Evolutionary conservation across 2,888 invertebrate species (phyloP).

Genomic region (Aethes cnicana): DNA sequence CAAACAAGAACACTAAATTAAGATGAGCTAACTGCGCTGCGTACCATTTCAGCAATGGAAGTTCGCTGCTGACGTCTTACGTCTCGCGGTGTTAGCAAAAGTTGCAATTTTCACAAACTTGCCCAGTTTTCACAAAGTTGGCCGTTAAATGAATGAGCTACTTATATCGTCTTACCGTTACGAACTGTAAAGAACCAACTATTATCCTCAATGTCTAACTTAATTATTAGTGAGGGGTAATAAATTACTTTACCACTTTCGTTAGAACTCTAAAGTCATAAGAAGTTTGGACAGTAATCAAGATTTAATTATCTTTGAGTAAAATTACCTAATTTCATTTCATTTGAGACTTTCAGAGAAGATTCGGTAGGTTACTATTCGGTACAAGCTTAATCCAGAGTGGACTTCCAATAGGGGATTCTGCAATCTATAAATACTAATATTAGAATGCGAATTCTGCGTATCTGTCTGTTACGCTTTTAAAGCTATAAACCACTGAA

Average conservation of each 20-base stretch:
- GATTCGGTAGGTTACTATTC: too few species aligned
- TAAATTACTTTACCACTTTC: slow-evolving; percentile 18
- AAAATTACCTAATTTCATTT: too few species aligned
- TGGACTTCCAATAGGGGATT: too few species aligned
- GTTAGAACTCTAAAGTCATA: slow-evolving; percentile 6
- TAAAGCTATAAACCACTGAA: too few species aligned
- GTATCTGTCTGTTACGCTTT: too few species aligned
- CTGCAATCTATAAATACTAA: too few species aligned
- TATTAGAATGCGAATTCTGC: too few species aligned
- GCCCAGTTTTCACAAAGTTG: slow-evolving; percentile 46
- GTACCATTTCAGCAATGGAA: slow-evolving; percentile 43
- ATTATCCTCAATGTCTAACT: slow-evolving; percentile 21
- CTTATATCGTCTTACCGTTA: slow-evolving; percentile 41
- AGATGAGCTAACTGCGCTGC: slow-evolving; percentile 65
- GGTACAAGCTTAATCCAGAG: too few species aligned
- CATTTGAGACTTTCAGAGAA: too few species aligned
- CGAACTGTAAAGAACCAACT: slow-evolving; percentile 31
- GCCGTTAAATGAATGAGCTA: slow-evolving; percentile 39
- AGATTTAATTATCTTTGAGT: neutral
- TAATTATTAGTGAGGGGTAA: slow-evolving; percentile 20
- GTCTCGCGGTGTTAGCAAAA: slow-evolving; percentile 44
- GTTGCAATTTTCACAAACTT: slow-evolving; percentile 49
- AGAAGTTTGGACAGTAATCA: neutral
- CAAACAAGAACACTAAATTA: slow-evolving; percentile 74
- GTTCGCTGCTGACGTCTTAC: slow-evolving; percentile 39